Evolutionary conservation across 2,113 vertebrate species (phyloP).

Genomic region (Mastomys natalensis): DNA sequence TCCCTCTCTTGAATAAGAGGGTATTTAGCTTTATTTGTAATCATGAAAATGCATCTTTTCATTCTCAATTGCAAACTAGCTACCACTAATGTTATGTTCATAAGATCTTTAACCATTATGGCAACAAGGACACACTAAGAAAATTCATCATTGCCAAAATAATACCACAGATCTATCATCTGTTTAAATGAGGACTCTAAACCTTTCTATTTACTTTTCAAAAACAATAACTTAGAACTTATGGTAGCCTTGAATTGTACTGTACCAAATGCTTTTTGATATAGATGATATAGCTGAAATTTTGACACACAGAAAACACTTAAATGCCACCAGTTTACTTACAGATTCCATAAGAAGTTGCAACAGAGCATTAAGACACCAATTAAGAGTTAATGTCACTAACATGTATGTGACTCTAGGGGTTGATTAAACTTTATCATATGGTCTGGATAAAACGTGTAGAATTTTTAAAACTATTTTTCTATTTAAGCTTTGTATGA

Average conservation of each 20-base stretch:
- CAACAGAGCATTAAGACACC: constrained; percentile 43
- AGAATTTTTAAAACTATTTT: background rate
- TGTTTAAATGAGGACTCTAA: constrained; percentile 80
- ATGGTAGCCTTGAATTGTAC: constrained; percentile 71
- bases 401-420: background rate
- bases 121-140: constrained; percentile 79
- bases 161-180: constrained; percentile 79
- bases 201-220: constrained; percentile 76
- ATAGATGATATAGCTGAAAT: constrained; percentile 75
- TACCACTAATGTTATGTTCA: constrained; percentile 84
- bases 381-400: constrained; percentile 46
- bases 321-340: constrained; percentile 70
- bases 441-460: background rate
- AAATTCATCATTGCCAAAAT: constrained; percentile 75
- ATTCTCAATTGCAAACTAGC: constrained; percentile 83
- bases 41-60: constrained; percentile 85
- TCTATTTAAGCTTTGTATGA: background rate
- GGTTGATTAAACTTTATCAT: background rate
- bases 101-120: constrained; percentile 76
- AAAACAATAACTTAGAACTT: constrained; percentile 79
- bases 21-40: constrained; percentile 87
- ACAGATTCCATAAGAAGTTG: constrained; percentile 52
- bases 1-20: constrained; percentile 77
- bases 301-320: constrained; percentile 72
- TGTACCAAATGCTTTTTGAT: constrained; percentile 69